Evolutionary conservation across 2,113 vertebrate species (phyloP).

Genomic region (Microtus oregoni): DNA sequence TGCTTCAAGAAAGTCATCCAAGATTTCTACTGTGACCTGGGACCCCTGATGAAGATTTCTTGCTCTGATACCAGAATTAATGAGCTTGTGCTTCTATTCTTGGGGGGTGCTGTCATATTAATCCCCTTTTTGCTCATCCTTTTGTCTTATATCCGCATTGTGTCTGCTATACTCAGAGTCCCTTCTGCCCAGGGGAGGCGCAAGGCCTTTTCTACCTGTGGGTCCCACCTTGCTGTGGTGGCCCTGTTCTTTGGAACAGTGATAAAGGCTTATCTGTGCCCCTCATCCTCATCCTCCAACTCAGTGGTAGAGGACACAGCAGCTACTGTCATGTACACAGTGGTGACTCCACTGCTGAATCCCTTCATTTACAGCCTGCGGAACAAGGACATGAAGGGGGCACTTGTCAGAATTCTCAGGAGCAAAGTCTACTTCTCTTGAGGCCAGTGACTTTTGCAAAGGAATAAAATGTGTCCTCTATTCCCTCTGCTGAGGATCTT

Average conservation of each 20-base stretch:
- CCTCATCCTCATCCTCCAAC: slow-evolving; percentile 19
- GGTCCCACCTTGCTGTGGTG: background rate
- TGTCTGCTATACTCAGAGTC: slow-evolving; percentile 51
- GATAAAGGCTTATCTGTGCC: slow-evolving; percentile 71
- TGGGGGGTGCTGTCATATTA: slow-evolving; percentile 67
- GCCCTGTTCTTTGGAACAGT: slow-evolving; percentile 68
- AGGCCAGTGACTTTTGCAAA: background rate
- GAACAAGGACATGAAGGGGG: slow-evolving; percentile 58
- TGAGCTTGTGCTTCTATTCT: slow-evolving; percentile 45
- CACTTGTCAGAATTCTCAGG: slow-evolving; percentile 48
- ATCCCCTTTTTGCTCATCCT: slow-evolving; percentile 62
- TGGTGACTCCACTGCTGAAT: too few species aligned
- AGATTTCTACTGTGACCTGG: slow-evolving; percentile 79
- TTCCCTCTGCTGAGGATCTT: background rate
- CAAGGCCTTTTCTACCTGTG: background rate
- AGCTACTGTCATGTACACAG: background rate
- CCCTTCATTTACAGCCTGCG: background rate
- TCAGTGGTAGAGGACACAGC: slow-evolving; percentile 41
- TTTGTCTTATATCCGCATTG: slow-evolving; percentile 66
- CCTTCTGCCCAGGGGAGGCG: slow-evolving; percentile 64
- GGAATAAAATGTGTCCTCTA: background rate
- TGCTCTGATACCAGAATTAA: slow-evolving; percentile 38
- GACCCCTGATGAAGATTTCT: slow-evolving; percentile 61
- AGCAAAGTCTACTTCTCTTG: background rate
- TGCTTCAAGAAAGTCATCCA: background rate